These are phyloP conservation scores for Chaetodon trifascialis DNA, from an alignment of 2,113 vertebrate genomes.

Conservation along the genomic window DNA sequence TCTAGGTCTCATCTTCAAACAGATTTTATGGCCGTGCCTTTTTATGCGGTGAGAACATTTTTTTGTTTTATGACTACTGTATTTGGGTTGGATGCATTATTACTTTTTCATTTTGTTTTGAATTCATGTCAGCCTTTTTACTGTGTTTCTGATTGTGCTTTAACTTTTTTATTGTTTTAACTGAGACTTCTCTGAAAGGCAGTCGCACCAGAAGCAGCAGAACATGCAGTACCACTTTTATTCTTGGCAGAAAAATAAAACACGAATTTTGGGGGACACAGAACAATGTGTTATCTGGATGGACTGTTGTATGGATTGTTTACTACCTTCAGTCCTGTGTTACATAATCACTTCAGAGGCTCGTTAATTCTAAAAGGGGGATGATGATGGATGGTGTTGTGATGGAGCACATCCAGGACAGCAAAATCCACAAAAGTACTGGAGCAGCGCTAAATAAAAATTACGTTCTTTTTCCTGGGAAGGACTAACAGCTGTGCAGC, in stretches of 20 bases:
- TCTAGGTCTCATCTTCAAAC: constrained; percentile 39
- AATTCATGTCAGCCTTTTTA: constrained; percentile 6
- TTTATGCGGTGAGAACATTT: constrained; percentile 39
- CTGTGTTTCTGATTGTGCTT: neutral
- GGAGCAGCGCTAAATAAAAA: constrained; percentile 35
- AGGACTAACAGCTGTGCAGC: constrained; percentile 16
- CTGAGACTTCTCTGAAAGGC: neutral
- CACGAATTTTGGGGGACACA: neutral
- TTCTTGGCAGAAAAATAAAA: constrained; percentile 21
- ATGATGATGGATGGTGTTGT: constrained; percentile 24
- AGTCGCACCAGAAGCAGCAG: neutral
- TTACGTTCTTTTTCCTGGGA: constrained; percentile 49
- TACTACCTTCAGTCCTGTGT: constrained; percentile 2
- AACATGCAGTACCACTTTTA: constrained; percentile 2
- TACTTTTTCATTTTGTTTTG: constrained; percentile 6
- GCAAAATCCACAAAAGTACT: constrained; percentile 49
- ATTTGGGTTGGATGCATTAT: constrained; percentile 23
- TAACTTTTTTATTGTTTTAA: neutral
- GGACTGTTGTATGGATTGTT: neutral
- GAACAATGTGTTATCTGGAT: constrained; percentile 11
- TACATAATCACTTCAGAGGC: constrained; percentile 46
- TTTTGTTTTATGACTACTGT: constrained; percentile 52
- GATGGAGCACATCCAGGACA: constrained; percentile 41
- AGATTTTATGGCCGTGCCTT: constrained; percentile 24
- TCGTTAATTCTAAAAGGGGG: constrained; percentile 31